phyloP scores from a whole-genome alignment of 2,797 vertebrate species.

The Sebastes minor region DNA sequence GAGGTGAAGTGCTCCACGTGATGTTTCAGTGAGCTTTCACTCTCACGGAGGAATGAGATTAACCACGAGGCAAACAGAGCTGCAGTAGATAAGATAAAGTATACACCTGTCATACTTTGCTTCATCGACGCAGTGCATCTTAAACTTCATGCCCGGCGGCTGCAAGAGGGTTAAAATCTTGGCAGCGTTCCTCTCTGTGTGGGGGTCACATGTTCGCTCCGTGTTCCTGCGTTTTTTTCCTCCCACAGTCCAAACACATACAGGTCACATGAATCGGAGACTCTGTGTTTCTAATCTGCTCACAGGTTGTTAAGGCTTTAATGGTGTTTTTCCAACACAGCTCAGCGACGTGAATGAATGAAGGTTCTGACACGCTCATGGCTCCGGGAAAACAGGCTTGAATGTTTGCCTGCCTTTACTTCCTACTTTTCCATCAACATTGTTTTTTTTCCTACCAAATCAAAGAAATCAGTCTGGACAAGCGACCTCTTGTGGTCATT shows the following conservation, averaged over 20 bases:
- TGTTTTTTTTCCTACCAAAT: neutral
- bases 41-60: neutral
- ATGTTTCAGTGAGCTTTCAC: neutral
- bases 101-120: constrained; percentile 2
- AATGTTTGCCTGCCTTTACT: neutral
- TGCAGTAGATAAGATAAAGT: neutral
- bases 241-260: constrained; percentile 46
- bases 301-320: constrained; percentile 46
- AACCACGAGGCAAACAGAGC: neutral
- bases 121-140: neutral
- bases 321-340: constrained; percentile 49
- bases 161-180: constrained; percentile 3
- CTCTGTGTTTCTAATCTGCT: constrained; percentile 55
- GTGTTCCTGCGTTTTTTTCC: constrained; percentile 20
- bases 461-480: too few species aligned
- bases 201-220: constrained; percentile 56
- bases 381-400: constrained; percentile 1
- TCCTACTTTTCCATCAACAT: neutral
- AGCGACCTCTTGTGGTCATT: neutral
- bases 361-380: constrained; percentile 1
- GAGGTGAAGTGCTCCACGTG: neutral
- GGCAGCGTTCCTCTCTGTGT: constrained; percentile 1
- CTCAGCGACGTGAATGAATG: constrained; percentile 15
- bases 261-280: constrained; percentile 57
- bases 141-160: neutral